These are phyloP conservation scores for Danaus plexippus DNA, from an alignment of 1,140 invertebrate genomes.

Conservation along the genomic window DNA sequence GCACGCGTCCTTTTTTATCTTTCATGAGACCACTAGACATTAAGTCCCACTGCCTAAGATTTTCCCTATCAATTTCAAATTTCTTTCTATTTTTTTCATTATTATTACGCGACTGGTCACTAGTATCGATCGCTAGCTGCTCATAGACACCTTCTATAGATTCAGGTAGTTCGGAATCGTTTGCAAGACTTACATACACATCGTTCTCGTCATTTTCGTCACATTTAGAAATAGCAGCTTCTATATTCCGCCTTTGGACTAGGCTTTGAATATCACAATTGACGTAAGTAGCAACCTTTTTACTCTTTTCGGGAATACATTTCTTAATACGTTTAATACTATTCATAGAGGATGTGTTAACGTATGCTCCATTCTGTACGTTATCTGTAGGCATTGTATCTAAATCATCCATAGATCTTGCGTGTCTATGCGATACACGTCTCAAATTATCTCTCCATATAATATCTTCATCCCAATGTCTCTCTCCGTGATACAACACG, in stretches of 20 bases:
- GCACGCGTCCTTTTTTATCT: slow-evolving; percentile 59
- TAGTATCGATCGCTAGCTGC: slow-evolving; percentile 51
- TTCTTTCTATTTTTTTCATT: slow-evolving; percentile 43
- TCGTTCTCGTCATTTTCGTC: slow-evolving; percentile 69
- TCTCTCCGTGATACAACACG: slow-evolving; percentile 73
- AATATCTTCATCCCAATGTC: slow-evolving; percentile 87
- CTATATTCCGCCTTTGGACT: slow-evolving; percentile 26
- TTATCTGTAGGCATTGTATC: slow-evolving; percentile 71
- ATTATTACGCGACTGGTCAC: slow-evolving; percentile 23
- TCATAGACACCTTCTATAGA: slow-evolving; percentile 68
- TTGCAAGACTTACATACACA: slow-evolving; percentile 74
- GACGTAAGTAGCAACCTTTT: slow-evolving; percentile 80
- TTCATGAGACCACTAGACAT: slow-evolving; percentile 82
- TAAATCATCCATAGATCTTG: slow-evolving; percentile 84
- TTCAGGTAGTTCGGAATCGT: slow-evolving; percentile 32
- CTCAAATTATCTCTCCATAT: slow-evolving; percentile 85
- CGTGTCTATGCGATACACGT: slow-evolving; percentile 83
- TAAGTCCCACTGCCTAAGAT: slow-evolving; percentile 88
- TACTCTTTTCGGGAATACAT: slow-evolving; percentile 63
- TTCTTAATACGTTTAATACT: slow-evolving; percentile 60
- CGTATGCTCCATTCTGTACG: slow-evolving; percentile 34
- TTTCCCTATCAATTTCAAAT: slow-evolving; percentile 86
- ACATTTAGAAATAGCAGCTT: slow-evolving; percentile 18
- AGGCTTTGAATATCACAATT: slow-evolving; percentile 76
- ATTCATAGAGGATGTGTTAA: slow-evolving; percentile 49